Evolutionary conservation across 2,113 vertebrate genomes (phyloP), one percentile per base, ranked within the genome.

Genomic region (Thymallus thymallus): DNA sequence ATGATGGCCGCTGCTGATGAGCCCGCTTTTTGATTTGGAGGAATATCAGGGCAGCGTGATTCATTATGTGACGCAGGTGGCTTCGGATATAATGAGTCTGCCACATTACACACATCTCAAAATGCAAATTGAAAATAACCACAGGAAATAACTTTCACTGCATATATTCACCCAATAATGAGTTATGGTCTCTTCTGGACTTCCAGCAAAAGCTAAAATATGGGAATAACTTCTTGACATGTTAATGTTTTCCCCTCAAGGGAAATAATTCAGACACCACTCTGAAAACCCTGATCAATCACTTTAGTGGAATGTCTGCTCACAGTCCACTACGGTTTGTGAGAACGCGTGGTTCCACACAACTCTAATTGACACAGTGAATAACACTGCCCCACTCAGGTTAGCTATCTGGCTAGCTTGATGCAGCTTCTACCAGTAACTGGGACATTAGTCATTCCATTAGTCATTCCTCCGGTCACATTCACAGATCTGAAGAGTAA

Each of bases 51-150:
- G 69, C 76, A 81, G 64, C 14, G 0, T 71, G 83, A 82, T 71
- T 86, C 81, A 85, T 88, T 82, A 84, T 61, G 65, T 73, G 82
- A 82, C 84, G 87, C 89, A 89, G 88, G 88, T 88, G 85, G 85
- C 64, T 72, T 10, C 6, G 30, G 82, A 86, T 76, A 84, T 88
- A 87, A 89, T 87, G 85, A 86, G 82, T 79, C 75, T 78, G 66
- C 66, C 76, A 77, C 73, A 76, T 75, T 51, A 51, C 4, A 51
- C 4, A 51, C 16, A 51, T 16, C 48, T 5, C 48, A 4, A 51
- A 14, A 51, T 5, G 16, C 1, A 51, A 51, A 51, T 18, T 5
- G 48, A 18, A 5, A 51, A 51, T 14, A 18, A 51, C 48, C 48
- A 18, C 13, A 51, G 48, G 16, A 51, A 51, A 51, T 41, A 61